Evolutionary conservation across 2,888 invertebrate species (phyloP).

Genomic region (Platycnemis pennipes): DNA sequence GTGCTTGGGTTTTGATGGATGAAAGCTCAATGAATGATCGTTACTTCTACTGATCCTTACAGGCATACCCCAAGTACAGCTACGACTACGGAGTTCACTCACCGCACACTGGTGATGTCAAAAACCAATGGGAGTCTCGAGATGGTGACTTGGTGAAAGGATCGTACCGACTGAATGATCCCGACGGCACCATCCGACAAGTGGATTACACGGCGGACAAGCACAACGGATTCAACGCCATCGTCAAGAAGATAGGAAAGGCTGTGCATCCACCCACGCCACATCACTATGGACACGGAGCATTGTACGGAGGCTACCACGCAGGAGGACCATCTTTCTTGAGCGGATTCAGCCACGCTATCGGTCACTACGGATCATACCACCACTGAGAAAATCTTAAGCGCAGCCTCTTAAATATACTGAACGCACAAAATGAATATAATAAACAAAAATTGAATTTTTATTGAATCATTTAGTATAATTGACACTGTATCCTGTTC

Average conservation of each 20-base stretch:
- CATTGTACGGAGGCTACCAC: neutral
- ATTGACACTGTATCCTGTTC: too few species aligned
- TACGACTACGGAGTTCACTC: constrained; percentile 29
- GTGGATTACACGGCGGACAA: constrained; percentile 73
- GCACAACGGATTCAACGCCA: constrained; percentile 71
- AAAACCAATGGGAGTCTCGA: constrained; percentile 70
- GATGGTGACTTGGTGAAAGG: constrained; percentile 72
- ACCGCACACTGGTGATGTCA: constrained; percentile 50
- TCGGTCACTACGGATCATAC: constrained; percentile 21
- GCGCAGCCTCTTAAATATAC: too few species aligned
- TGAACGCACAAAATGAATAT: too few species aligned
- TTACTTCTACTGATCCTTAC: too few species aligned
- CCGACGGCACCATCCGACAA: constrained; percentile 72
- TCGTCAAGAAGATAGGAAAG: constrained; percentile 55
- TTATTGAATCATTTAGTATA: too few species aligned
- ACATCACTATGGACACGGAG: neutral
- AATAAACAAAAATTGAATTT: too few species aligned
- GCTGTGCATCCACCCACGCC: neutral
- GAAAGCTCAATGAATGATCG: too few species aligned
- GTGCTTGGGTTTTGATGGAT: too few species aligned
- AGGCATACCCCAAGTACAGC: constrained; percentile 48
- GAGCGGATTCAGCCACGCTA: neutral
- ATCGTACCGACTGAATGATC: constrained; percentile 72
- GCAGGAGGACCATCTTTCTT: neutral
- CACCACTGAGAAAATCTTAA: neutral